Conservation (phyloP, 2,888 invertebrate species). For the Parnassius apollo region DNA sequence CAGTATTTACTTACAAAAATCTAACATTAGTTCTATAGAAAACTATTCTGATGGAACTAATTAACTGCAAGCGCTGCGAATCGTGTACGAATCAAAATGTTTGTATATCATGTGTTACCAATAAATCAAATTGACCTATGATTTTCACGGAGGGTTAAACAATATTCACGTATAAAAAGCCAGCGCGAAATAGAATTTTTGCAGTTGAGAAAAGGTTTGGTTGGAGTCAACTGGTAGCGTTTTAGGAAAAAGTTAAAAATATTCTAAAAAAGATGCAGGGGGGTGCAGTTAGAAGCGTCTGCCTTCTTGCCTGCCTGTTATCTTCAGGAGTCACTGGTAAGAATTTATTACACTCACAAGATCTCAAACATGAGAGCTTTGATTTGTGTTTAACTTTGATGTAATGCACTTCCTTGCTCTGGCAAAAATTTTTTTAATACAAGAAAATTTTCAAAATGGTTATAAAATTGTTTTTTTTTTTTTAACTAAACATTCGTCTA, state of each 20-base stretch:
- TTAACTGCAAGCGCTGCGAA: slow-evolving; percentile 34
- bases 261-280: slow-evolving; percentile 37
- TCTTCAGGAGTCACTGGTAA: slow-evolving; percentile 33
- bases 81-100: slow-evolving; percentile 36
- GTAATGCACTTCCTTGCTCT: too few relatives aligned
- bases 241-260: slow-evolving; percentile 30
- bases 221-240: slow-evolving; percentile 28
- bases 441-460: too few relatives aligned
- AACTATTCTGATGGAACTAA: slow-evolving; percentile 38
- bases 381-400: too few relatives aligned
- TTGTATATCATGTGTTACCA: slow-evolving; percentile 33
- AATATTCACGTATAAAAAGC: slow-evolving; percentile 34
- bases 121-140: slow-evolving; percentile 39
- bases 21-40: slow-evolving; percentile 30
- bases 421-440: too few relatives aligned
- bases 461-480: too few relatives aligned
- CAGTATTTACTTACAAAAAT: slow-evolving; percentile 17
- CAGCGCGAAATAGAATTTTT: slow-evolving; percentile 17
- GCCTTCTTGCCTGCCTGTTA: slow-evolving; percentile 44
- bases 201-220: slow-evolving; percentile 30
- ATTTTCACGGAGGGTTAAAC: slow-evolving; percentile 36
- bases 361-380: slow-evolving; percentile 25
- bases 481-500: too few relatives aligned
- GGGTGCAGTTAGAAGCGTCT: slow-evolving; percentile 38
- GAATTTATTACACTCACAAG: slow-evolving; percentile 29